Base-by-base conservation (phyloP, 2,888 invertebrate genomes). In the Agriotes lineatus region DNA sequence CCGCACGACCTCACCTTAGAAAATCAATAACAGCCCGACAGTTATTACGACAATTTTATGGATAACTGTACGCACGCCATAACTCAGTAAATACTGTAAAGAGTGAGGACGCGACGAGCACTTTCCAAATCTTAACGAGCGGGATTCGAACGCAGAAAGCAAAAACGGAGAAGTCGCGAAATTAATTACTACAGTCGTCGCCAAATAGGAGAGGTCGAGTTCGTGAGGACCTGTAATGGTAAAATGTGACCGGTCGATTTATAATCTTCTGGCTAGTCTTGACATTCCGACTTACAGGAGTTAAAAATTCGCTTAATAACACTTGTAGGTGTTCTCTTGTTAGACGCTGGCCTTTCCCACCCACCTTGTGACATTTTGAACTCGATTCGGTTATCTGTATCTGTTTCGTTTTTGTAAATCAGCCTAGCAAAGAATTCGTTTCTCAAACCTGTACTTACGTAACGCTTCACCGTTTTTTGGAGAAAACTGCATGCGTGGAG, bases 341-440 rank as follows among this genome's bases (percentile, higher is more conserved):
- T 52, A 52, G 52, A 52, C 33, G 16, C 33, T 52, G 56, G 56
- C 56, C 56, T 56, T 39, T 39, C 52, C 35, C 56, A 22, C 56
- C 56, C 22, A 56, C 56, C 10, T 39, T 20, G 56, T 56, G 56
- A 56, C 56, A 56, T 37, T 56, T 56, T 56, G 56, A 56, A 56
- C 56, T 56, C 56, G 56, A 56, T 56, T 52, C 33, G 52, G 52
- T 33, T 19, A 52, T 52, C 2, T 52, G 16, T 14, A 52, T 19
- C 33, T 25, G 25, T 33, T 48, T 48, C 22, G 9, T 45, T 45
- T 48, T n/a, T n/a, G n/a, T n/a, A n/a, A n/a, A n/a, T n/a, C n/a
- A n/a, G n/a, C n/a, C n/a, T n/a, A n/a, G n/a, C n/a, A n/a, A n/a
- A n/a, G n/a, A n/a, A n/a, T n/a, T n/a, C n/a, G n/a, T n/a, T n/a